These are phyloP conservation scores for Lepus oiostolus DNA, from an alignment of 2,797 vertebrate species.

Conservation along the genomic window DNA sequence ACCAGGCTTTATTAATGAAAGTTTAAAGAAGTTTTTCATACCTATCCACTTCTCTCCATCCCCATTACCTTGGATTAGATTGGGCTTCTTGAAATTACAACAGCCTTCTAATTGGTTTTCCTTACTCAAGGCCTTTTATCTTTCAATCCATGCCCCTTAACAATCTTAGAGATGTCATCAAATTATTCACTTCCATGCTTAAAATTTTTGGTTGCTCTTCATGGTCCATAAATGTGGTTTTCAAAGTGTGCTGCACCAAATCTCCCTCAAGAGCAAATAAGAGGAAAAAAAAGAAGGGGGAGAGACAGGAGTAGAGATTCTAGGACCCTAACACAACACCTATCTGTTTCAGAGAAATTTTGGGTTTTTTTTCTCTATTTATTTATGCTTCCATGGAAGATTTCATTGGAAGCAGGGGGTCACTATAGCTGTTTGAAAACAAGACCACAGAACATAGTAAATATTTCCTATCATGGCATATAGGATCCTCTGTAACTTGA, in stretches of 20 bases:
- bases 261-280: neutral
- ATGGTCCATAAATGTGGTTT: slow-evolving; percentile 19
- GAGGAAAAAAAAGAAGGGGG: neutral
- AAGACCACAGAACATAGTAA: neutral
- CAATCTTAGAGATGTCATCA: neutral
- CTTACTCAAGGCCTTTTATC: neutral
- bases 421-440: neutral
- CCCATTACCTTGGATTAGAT: neutral
- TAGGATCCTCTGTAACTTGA: neutral
- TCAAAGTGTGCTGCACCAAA: neutral
- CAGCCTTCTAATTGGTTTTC: neutral
- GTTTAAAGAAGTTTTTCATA: slow-evolving; percentile 41
- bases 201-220: neutral
- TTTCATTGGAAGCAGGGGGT: slow-evolving; percentile 30
- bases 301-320: neutral
- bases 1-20: neutral
- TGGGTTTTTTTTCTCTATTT: neutral
- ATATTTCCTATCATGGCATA: neutral
- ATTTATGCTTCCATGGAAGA: slow-evolving; percentile 44
- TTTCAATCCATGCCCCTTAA: neutral
- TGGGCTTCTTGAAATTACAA: neutral
- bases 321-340: neutral
- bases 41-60: neutral
- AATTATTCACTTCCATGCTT: neutral
- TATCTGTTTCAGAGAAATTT: neutral